Evolutionary conservation across 2,888 invertebrate genomes (phyloP), one percentile per base, ranked within the genome.

Genomic region (Oeneis ivallda): DNA sequence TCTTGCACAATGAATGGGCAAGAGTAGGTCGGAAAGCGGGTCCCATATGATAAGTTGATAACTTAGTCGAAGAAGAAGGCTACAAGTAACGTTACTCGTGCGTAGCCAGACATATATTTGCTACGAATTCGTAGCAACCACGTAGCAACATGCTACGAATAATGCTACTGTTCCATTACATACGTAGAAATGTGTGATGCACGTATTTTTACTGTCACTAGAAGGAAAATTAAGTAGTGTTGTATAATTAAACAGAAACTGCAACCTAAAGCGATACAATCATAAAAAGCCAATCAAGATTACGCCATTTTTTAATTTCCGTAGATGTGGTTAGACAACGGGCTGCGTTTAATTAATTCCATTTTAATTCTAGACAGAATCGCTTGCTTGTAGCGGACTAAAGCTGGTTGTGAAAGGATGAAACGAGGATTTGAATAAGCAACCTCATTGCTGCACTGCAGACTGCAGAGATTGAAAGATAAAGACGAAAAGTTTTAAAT

Each of bases 301-400:
- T 37, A 37, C 10, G n/a, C 53, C 8, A 10, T 54, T 54, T 54
- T 54, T 15, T 6, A 45, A 58, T 58, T 32, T 45, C 32, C 56
- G 49, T 63, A 47, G 47, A 5, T 26, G 45, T 32, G 45, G 45
- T 54, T 37, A 62, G 57, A 47, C 53, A 54, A 39, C 60, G 34
- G 60, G 9, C 37, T 53, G 56, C 45, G 39, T 59, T 49, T 53
- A 64, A 53, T 59, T 64, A 64, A 61, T 59, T 60, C 39, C 26
- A 45, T 45, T 65, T 56, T 65, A 60, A 60, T 61, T 65, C 65
- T 32, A 49, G 65, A 60, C 52, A 37, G 53, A 52, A 13, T 56
- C 52, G 45, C 49, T 45, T 13, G 64, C 57, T 59, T 43, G 43
- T 58, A 45, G 45, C 59, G 43, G 47, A 47, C 26, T 53, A 61